Evolutionary conservation across 2,113 vertebrate species (phyloP).

Genomic region (Sceloporus undulatus): DNA sequence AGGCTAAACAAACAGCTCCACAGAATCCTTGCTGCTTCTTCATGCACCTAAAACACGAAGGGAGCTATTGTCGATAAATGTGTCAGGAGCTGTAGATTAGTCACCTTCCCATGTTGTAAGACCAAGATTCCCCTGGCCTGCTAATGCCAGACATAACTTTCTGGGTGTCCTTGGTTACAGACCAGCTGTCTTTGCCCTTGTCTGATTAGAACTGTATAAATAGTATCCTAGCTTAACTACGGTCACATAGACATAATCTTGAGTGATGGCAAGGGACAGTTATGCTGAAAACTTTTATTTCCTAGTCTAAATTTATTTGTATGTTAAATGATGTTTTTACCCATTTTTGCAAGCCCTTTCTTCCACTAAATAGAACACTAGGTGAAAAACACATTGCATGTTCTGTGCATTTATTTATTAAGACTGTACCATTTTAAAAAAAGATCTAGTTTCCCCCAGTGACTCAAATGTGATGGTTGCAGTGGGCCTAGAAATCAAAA

Average conservation of each 20-base stretch:
- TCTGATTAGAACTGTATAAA: slow-evolving; percentile 67
- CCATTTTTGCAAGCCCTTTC: neutral
- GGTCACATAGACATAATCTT: slow-evolving; percentile 60
- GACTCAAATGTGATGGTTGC: neutral
- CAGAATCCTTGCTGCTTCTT: neutral
- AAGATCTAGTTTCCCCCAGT: too few species aligned
- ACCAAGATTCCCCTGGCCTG: slow-evolving; percentile 60
- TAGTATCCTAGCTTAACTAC: slow-evolving; percentile 67
- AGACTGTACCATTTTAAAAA: too few species aligned
- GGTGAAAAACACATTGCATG: too few species aligned
- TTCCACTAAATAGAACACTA: too few species aligned
- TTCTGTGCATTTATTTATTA: too few species aligned
- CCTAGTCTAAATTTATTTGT: too few species aligned
- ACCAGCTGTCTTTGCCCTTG: slow-evolving; percentile 71
- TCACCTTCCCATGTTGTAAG: slow-evolving; percentile 53
- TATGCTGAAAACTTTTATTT: too few species aligned
- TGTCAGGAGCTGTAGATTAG: slow-evolving; percentile 19
- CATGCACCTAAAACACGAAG: neutral
- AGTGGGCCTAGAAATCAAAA: neutral
- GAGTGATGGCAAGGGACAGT: neutral
- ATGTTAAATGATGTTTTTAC: neutral
- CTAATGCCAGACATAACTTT: slow-evolving; percentile 67
- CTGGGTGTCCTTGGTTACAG: slow-evolving; percentile 67
- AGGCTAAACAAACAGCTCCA: neutral
- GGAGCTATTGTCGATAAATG: neutral